Percentiles rank a stretch among this genome's conserved stretches.
Evolutionary conservation across 2,113 vertebrate genomes (phyloP).

Genomic region (Ranitomeya variabilis): DNA sequence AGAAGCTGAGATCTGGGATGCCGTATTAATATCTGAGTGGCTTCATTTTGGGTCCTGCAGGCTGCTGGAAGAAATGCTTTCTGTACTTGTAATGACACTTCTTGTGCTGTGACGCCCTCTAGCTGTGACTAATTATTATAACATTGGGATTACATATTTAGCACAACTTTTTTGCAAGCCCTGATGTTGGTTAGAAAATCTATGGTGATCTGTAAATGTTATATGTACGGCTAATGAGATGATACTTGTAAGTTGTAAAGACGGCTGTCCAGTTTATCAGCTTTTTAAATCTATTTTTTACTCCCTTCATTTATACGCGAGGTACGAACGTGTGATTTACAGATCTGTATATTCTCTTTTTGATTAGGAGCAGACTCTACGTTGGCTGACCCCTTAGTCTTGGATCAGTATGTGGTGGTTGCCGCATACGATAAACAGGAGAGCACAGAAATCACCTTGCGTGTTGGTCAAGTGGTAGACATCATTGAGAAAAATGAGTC

Average conservation of each 20-base stretch:
- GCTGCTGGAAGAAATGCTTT: background rate
- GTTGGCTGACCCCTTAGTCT: conserved; percentile 83
- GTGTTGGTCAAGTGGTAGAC: conserved; percentile 93
- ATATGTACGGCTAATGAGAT: background rate
- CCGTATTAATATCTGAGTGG: background rate
- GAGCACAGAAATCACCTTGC: conserved; percentile 95
- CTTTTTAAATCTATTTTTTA: background rate
- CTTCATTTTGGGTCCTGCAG: background rate
- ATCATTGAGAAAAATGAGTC: conserved; percentile 99
- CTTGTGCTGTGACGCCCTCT: conserved; percentile 29
- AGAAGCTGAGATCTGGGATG: background rate
- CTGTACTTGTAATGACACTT: background rate
- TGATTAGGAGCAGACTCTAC: conserved; percentile 80
- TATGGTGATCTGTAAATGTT: background rate
- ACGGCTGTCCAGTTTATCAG: background rate
- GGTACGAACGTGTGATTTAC: background rate
- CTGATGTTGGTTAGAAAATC: background rate
- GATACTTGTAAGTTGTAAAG: background rate
- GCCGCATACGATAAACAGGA: conserved; percentile 97
- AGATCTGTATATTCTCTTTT: background rate
- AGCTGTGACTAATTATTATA: background rate
- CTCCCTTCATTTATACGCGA: background rate
- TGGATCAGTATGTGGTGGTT: conserved; percentile 96
- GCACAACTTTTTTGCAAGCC: background rate
- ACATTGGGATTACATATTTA: background rate